phyloP scores from a whole-genome alignment of 2,888 invertebrate genomes.

The Cheilosia vulpina region DNA sequence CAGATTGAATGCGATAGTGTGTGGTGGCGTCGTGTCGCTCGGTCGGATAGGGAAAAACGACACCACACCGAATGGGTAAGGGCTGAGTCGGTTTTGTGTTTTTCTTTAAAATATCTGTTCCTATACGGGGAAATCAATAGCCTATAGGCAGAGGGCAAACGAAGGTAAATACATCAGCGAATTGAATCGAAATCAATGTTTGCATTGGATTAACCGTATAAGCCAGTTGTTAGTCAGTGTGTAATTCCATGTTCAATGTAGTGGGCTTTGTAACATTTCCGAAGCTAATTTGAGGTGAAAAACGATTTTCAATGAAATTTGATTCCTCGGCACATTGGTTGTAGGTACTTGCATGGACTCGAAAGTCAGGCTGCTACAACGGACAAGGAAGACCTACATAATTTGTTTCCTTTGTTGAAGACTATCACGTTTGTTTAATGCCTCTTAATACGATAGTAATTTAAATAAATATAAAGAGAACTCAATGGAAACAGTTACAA shows the following conservation, averaged over 20 bases:
- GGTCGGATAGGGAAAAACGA: neutral
- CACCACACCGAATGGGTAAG: neutral
- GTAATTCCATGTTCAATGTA: constrained; percentile 73
- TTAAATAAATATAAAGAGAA: constrained; percentile 47
- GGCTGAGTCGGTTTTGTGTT: constrained; percentile 17
- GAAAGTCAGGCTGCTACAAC: constrained; percentile 52
- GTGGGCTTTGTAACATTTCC: constrained; percentile 67
- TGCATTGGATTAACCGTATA: constrained; percentile 73
- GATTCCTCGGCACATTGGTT: constrained; percentile 26
- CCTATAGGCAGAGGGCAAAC: constrained; percentile 42
- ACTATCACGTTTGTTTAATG: constrained; percentile 66
- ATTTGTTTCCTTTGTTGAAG: constrained; percentile 67
- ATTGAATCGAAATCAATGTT: constrained; percentile 74
- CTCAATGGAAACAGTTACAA: constrained; percentile 1
- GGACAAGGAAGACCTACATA: constrained; percentile 74
- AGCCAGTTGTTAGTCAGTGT: constrained; percentile 73
- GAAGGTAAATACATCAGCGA: constrained; percentile 54
- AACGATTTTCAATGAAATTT: constrained; percentile 73
- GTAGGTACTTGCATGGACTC: constrained; percentile 25
- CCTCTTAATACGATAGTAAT: constrained; percentile 66
- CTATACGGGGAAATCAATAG: constrained; percentile 66
- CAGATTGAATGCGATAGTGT: neutral
- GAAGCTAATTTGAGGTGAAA: constrained; percentile 75
- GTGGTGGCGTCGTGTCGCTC: neutral
- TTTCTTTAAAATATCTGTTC: constrained; percentile 14